phyloP scores from a whole-genome alignment of 2,113 vertebrate species.

The Nymphicus hollandicus region DNA sequence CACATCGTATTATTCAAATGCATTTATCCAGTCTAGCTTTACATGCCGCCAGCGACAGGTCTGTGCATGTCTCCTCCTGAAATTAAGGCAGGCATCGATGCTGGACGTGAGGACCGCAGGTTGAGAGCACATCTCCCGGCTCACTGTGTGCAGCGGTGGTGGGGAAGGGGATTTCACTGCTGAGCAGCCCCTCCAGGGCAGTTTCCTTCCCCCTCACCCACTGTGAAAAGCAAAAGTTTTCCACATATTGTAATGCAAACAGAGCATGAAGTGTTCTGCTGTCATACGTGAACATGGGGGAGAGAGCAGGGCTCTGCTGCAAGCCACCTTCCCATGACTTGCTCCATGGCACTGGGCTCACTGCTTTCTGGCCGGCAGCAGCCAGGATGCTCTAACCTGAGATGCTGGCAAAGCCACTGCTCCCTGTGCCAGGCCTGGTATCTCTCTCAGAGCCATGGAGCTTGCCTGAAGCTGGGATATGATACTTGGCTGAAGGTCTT shows the following conservation, averaged over 20 bases:
- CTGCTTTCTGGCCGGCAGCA: neutral
- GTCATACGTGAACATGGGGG: neutral
- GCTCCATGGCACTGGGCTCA: neutral
- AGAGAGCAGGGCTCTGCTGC: neutral
- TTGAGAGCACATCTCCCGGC: neutral
- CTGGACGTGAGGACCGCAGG: neutral
- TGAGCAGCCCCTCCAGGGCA: neutral
- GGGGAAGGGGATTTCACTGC: neutral
- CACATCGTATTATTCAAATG: neutral
- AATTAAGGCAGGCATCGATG: neutral
- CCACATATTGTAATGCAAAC: neutral
- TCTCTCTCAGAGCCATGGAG: neutral
- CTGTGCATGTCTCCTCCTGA: neutral
- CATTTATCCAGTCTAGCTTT: neutral
- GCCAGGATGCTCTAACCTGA: neutral
- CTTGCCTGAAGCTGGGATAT: neutral
- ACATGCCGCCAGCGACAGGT: neutral
- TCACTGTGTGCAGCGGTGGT: neutral
- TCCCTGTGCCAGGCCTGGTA: neutral
- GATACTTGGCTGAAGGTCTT: neutral
- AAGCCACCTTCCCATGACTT: neutral
- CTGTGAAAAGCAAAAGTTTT: neutral
- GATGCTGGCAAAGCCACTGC: neutral
- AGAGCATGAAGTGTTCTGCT: neutral
- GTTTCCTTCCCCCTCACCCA: neutral